Evolutionary conservation across 2,888 invertebrate species (phyloP).

Genomic region (Ptilodon capucinus): DNA sequence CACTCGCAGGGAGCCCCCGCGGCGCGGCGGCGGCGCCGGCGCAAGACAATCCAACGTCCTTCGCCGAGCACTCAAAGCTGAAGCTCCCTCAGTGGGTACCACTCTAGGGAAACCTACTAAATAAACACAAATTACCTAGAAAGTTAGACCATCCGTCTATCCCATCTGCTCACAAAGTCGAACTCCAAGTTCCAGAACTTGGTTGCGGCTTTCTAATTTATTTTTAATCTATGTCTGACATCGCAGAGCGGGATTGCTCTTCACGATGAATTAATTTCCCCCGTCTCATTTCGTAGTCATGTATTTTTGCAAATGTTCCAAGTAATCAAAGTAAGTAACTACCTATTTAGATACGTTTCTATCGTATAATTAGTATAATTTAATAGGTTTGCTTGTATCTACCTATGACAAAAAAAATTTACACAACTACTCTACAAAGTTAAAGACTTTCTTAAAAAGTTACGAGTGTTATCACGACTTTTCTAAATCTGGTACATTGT

Average conservation of each 20-base stretch:
- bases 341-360: not conserved
- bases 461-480: conserved; percentile 14
- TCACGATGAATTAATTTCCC: not conserved
- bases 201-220: not conserved
- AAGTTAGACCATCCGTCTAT: not conserved
- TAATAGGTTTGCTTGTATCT: no score
- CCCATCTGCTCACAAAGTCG: not conserved
- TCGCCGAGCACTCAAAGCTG: conserved; percentile 76
- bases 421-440: not conserved
- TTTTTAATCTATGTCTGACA: conserved; percentile 1
- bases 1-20: conserved; percentile 83
- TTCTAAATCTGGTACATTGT: conserved; percentile 31
- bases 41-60: conserved; percentile 86
- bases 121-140: not conserved
- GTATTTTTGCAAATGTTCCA: not conserved
- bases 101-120: conserved; percentile 87
- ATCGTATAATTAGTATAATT: no score
- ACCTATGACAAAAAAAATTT: not conserved
- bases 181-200: not conserved
- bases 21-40: conserved; percentile 72
- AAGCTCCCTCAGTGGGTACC: conserved; percentile 86
- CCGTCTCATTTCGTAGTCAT: not conserved
- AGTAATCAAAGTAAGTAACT: no score
- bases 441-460: conserved; percentile 11
- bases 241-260: not conserved